Percentiles rank a stretch among this genome's conserved stretches.
These are phyloP conservation scores for Diabrotica balteata DNA, from an alignment of 2,888 invertebrate species.

Conservation along the genomic window DNA sequence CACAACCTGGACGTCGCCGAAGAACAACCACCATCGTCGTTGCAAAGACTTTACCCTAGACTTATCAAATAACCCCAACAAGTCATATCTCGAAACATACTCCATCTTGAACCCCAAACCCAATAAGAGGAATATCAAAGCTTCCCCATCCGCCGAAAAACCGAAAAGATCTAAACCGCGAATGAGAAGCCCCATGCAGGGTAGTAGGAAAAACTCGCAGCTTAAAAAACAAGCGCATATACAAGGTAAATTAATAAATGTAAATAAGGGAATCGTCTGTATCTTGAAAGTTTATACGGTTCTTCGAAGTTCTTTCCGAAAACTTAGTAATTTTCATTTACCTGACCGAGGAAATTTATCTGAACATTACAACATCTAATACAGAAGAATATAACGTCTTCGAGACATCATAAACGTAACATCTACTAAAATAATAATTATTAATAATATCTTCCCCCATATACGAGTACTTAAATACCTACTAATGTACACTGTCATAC, in stretches of 20 bases:
- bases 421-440: no score
- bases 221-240: conserved; percentile 40
- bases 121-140: conserved; percentile 45
- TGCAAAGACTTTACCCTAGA: conserved; percentile 80
- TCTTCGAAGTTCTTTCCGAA: no score
- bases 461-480: no score
- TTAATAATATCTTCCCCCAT: no score
- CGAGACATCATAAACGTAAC: no score
- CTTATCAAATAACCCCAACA: conserved; percentile 59
- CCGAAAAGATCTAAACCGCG: conserved; percentile 56
- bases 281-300: conserved; percentile 9
- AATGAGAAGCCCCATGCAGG: conserved; percentile 57
- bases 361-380: no score
- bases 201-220: conserved; percentile 50
- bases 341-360: no score
- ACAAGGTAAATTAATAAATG: conserved; percentile 6
- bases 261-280: not conserved
- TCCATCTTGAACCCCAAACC: conserved; percentile 36
- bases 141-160: conserved; percentile 51
- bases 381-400: no score
- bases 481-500: no score
- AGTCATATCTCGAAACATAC: conserved; percentile 38
- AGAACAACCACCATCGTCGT: conserved; percentile 60
- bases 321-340: no score
- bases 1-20: conserved; percentile 62